phyloP scores from a whole-genome alignment of 1,140 invertebrate genomes.

The Aleiodes sp. region DNA sequence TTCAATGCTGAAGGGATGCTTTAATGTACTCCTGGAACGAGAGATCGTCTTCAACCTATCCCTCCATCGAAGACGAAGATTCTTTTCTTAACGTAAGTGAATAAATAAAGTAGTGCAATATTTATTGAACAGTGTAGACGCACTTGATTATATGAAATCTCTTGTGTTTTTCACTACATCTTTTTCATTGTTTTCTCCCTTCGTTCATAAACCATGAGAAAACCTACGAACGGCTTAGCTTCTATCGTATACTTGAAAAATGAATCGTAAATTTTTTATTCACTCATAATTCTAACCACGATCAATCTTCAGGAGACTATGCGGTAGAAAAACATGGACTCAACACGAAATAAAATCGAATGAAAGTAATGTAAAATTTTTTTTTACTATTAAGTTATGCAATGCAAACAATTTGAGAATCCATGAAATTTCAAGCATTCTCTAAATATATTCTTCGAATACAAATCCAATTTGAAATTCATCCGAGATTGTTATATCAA shows the following conservation, averaged over 20 bases:
- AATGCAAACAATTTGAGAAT: slow-evolving; percentile 19
- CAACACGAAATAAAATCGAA: too few relatives aligned
- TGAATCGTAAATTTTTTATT: too few relatives aligned
- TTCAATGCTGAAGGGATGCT: slow-evolving; percentile 23
- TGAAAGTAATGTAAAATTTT: background rate
- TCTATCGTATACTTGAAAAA: too few relatives aligned
- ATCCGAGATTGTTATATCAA: slow-evolving; percentile 28
- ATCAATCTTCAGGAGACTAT: too few relatives aligned
- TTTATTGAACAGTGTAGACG: background rate
- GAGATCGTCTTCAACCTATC: slow-evolving; percentile 3
- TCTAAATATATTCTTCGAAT: background rate
- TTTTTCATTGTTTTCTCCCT: too few relatives aligned
- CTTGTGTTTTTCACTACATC: background rate
- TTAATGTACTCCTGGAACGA: slow-evolving; percentile 25
- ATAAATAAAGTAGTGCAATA: background rate
- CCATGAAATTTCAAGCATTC: slow-evolving; percentile 27
- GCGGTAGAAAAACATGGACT: too few relatives aligned
- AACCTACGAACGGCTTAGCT: too few relatives aligned
- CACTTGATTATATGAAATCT: background rate
- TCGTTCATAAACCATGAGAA: too few relatives aligned
- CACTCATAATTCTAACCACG: too few relatives aligned
- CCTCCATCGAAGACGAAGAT: slow-evolving; percentile 6
- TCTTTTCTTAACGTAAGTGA: slow-evolving; percentile 20
- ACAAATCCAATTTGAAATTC: slow-evolving; percentile 32
- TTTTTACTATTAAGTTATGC: background rate